phyloP scores from a whole-genome alignment of 2,888 invertebrate species.

The Strigamia maritima region DNA sequence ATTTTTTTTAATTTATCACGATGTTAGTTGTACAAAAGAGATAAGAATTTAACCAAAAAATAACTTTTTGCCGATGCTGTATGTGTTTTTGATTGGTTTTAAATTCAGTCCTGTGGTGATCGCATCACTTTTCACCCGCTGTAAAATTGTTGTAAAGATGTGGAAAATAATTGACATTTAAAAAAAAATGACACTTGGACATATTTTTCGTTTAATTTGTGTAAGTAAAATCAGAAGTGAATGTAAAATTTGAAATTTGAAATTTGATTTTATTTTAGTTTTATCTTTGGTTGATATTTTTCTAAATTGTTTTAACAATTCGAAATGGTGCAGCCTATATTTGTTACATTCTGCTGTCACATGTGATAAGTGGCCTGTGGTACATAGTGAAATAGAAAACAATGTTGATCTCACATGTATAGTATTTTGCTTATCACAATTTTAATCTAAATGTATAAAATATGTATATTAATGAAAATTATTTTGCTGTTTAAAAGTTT shows the following conservation, averaged over 20 bases:
- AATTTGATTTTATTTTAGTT: background rate
- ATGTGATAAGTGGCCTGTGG: conserved; percentile 19
- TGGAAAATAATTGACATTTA: too few relatives aligned
- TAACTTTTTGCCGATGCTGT: background rate
- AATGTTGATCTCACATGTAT: conserved; percentile 20
- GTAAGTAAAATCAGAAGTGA: too few relatives aligned
- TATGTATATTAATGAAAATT: background rate
- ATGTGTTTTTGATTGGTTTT: background rate
- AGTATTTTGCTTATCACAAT: conserved; percentile 20
- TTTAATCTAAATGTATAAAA: background rate
- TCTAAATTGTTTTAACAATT: background rate
- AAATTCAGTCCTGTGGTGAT: background rate
- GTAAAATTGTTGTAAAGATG: too few relatives aligned
- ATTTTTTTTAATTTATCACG: background rate
- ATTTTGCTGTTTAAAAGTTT: conserved; percentile 19
- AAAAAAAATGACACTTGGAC: too few relatives aligned
- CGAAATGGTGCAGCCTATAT: conserved; percentile 8
- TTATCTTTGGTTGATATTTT: background rate
- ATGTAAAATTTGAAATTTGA: too few relatives aligned
- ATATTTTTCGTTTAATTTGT: background rate
- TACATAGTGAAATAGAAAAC: conserved; percentile 23
- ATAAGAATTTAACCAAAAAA: background rate
- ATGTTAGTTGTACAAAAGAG: background rate
- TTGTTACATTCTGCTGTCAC: conserved; percentile 20
- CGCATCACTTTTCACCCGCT: background rate